These are phyloP conservation scores for Tetragonula clypearis DNA, from an alignment of 1,140 invertebrate species.

Conservation along the genomic window DNA sequence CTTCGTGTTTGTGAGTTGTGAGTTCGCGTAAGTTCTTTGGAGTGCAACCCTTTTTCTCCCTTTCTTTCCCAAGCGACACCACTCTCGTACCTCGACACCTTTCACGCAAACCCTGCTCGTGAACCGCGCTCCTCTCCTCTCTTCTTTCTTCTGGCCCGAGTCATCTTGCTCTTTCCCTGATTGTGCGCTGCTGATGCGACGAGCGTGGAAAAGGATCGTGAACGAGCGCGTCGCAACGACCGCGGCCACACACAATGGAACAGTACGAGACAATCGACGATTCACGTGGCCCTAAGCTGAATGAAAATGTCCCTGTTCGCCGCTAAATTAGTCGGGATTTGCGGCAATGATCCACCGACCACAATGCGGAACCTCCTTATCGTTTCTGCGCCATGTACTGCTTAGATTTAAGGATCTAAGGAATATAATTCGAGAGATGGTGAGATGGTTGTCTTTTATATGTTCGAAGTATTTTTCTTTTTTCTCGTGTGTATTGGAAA, in stretches of 20 bases:
- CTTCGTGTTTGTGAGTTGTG: constrained; percentile 38
- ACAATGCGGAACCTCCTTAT: not conserved
- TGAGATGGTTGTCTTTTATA: too few species aligned
- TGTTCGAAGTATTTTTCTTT: too few species aligned
- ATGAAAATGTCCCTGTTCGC: constrained; percentile 16
- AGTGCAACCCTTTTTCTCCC: constrained; percentile 4
- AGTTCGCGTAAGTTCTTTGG: constrained; percentile 23
- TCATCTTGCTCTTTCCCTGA: constrained; percentile 45
- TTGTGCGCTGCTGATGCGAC: constrained; percentile 46
- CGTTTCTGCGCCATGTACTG: not conserved
- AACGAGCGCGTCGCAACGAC: constrained; percentile 43
- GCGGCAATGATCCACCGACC: not conserved
- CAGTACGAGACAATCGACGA: constrained; percentile 36
- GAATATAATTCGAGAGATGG: not conserved
- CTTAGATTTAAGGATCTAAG: not conserved
- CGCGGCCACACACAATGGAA: constrained; percentile 48
- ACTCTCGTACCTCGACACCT: constrained; percentile 33
- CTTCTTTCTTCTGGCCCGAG: not conserved
- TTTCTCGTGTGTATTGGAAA: not conserved
- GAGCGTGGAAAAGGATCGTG: constrained; percentile 22
- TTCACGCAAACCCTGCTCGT: not conserved
- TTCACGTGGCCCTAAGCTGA: constrained; percentile 2
- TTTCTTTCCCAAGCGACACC: constrained; percentile 1
- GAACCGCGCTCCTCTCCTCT: not conserved
- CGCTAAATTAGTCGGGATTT: constrained; percentile 35